Evolutionary conservation across 2,797 vertebrate genomes (phyloP), one percentile per base, ranked within the genome.

Genomic region (Columba guinea): DNA sequence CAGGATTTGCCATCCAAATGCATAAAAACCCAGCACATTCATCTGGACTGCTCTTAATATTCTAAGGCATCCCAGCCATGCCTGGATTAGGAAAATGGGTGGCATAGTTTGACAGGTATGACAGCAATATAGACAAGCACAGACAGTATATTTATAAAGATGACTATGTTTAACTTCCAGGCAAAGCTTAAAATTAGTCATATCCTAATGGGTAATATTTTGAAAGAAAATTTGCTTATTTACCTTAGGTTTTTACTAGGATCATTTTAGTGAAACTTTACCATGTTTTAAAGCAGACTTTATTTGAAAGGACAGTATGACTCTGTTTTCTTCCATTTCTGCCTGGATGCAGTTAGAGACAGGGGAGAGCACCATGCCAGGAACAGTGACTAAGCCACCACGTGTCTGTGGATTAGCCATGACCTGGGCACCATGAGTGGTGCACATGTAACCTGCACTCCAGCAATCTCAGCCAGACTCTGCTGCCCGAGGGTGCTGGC

Each of bases 181-280:
- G 55, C 80, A 88, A 82, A 94, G 55, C 19, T 90, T 91, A 69
- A 84, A 69, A 78, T 88, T 52, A 79, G 30, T 86, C 73, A 67
- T 49, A 34, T 48, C 65, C 28, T 84, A 71, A 71, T 49, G 63
- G 32, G 19, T 34, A 74, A 62, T 65, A 65, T 71, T 74, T 71
- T 68, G 24, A 78, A 87, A 83, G 37, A 22, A 74, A 75, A 68
- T 62, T 34, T 90, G 35, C 26, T 65, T 68, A 78, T 90, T 94
- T 92, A 60, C 30, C 11, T 27, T 59, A 27, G 9, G 22, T 63
- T 93, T 63, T 44, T 81, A 35, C 52, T 69, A 84, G 13, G 46
- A 62, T 68, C 49, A 68, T 70, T 88, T 79, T 32, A 82, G 69
- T 41, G 49, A 84, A 80, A 59, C 12, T 84, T 39, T 39, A 32